Base-by-base conservation (phyloP, 2,113 vertebrate genomes). In the Noturus placidus region DNA sequence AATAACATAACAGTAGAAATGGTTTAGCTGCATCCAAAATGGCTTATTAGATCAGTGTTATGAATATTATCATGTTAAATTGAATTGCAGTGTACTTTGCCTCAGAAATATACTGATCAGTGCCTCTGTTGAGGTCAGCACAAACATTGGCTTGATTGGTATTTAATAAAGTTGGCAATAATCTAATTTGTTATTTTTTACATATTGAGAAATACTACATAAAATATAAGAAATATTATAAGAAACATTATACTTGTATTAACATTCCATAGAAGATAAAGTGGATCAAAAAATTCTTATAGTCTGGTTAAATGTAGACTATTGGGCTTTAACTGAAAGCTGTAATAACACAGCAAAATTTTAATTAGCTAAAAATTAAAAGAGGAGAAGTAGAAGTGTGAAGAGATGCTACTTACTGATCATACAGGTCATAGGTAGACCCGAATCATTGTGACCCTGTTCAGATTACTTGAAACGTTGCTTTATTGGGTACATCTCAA, bases 401-500 rank as follows among this genome's bases (percentile, higher is more conserved):
- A 61, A 86, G 38, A 52, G 56, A 30, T 63, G 56, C 27, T 78
- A 17, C n/a, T 65, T 86, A 77, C 52, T 67, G 42, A 46, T 86
- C 46, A 86, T 79, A 50, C 46, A 5, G 46, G 22, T 46, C 72
- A 50, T 50, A 50, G 42, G 25, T 42, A 4, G 30, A 74, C 10
- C 35, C 13, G 9, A 77, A 77, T n/a, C 25, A 15, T 27, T 50
- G 0, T 76, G 42, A 27, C 22, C 22, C 10, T 76, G 42, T 76
- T n/a, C 74, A 77, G 42, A 77, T 52, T 77, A 15, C 7, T 50
- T 52, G 20, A 42, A 13, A 6, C 70, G 46, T 42, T 72, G 69
- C 69, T 72, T 74, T 74, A 42, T n/a, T 77, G n/a, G 25, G 42
- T 52, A 52, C 1, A 15, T 25, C 14, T 27, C 42, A 52, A 15